A percentile compares a stretch with the other conserved stretches of the same genome.
These are phyloP conservation scores for Rhinoptilus africanus DNA, from an alignment of 2,113 vertebrate genomes.

Conservation along the genomic window DNA sequence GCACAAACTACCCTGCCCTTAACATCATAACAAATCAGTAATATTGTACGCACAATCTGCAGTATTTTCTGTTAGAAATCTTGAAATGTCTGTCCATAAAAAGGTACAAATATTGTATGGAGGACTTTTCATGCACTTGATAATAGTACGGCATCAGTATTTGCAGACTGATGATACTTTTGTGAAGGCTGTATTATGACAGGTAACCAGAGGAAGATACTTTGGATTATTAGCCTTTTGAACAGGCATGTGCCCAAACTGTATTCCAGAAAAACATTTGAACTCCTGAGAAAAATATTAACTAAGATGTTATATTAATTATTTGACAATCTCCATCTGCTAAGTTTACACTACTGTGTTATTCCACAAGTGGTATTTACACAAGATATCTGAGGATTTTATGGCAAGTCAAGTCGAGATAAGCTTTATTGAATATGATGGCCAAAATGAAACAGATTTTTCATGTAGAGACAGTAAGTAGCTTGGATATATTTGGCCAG, in stretches of 20 bases:
- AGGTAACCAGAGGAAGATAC: background rate
- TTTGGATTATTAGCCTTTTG: background rate
- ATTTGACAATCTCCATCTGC: constrained; percentile 13
- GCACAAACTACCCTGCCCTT: background rate
- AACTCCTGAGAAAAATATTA: background rate
- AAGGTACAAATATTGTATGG: background rate
- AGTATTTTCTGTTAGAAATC: background rate
- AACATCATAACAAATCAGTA: background rate
- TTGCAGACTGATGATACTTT: background rate
- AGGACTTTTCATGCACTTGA: background rate
- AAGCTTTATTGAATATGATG: background rate
- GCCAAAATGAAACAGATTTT: background rate
- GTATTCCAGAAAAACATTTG: background rate
- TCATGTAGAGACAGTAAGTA: background rate
- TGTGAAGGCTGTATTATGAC: background rate
- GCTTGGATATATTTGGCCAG: background rate
- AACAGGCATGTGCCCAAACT: background rate
- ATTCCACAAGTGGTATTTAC: background rate
- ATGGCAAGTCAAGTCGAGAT: background rate
- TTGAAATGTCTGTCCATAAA: background rate
- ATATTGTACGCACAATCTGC: background rate
- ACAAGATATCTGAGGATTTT: background rate
- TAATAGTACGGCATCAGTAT: background rate
- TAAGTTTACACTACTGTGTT: background rate
- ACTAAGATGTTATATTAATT: background rate